Evolutionary conservation across 2,797 vertebrate genomes (phyloP).

Genomic region (Apogon hyalosoma): DNA sequence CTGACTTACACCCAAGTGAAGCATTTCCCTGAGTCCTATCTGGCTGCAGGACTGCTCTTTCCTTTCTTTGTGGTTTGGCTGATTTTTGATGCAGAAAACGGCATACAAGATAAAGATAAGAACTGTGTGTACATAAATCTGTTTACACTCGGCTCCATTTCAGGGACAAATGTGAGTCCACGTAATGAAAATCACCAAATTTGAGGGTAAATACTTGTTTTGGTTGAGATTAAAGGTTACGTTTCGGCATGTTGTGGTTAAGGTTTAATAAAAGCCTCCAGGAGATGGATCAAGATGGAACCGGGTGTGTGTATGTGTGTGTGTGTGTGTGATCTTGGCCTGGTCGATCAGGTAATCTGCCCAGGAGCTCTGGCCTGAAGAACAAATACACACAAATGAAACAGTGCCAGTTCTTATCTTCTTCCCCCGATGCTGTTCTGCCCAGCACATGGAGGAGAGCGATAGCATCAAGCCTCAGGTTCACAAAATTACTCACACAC

Average conservation of each 20-base stretch:
- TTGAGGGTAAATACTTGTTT: no score
- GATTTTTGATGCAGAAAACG: conserved; percentile 41
- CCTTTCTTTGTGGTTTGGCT: conserved; percentile 30
- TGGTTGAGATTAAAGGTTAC: no score
- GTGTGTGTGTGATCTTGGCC: conserved; percentile 22
- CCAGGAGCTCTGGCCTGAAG: conserved; percentile 54
- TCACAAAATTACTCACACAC: conserved; percentile 39
- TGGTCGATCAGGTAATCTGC: conserved; percentile 66
- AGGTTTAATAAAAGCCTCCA: no score
- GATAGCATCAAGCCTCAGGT: conserved; percentile 73
- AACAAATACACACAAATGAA: conserved; percentile 10
- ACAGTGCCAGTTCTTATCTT: conserved; percentile 65
- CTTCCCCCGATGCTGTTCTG: conserved; percentile 47
- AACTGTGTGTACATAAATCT: conserved; percentile 8
- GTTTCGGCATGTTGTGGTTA: no score
- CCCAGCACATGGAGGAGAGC: conserved; percentile 60
- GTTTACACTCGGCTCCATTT: no score
- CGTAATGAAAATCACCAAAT: no score
- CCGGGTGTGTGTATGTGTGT: background rate
- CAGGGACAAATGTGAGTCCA: no score
- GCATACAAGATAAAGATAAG: conserved; percentile 64
- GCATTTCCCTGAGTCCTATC: conserved; percentile 28
- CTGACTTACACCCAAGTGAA: background rate
- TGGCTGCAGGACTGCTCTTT: conserved; percentile 46
- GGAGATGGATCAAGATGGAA: no score